phyloP scores from a whole-genome alignment of 2,888 invertebrate species.

The Heteropelma amictum region DNA sequence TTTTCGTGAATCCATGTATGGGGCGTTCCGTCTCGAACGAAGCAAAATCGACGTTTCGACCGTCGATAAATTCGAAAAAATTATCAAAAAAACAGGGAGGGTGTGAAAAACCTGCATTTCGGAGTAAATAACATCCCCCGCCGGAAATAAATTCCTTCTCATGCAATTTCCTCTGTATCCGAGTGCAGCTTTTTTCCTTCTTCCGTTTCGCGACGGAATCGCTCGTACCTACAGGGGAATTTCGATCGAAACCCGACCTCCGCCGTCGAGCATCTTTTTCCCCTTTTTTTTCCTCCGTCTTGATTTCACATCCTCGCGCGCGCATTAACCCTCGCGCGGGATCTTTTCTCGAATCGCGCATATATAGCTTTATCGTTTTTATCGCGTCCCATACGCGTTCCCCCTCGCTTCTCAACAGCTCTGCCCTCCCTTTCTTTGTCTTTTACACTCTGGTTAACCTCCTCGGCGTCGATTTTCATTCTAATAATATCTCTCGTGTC shows the following conservation, averaged over 20 bases:
- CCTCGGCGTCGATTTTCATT: conserved; percentile 31
- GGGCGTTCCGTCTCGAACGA: background rate
- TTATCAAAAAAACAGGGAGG: too few relatives aligned
- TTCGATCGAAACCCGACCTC: conserved; percentile 13
- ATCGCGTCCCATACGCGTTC: conserved; percentile 9
- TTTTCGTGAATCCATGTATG: background rate
- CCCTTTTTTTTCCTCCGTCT: conserved; percentile 20
- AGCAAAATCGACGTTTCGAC: too few relatives aligned
- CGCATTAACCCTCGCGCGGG: conserved; percentile 20
- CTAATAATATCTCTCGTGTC: conserved; percentile 44
- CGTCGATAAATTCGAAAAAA: too few relatives aligned
- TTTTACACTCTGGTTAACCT: conserved; percentile 3
- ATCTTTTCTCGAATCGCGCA: conserved; percentile 27
- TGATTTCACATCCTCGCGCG: conserved; percentile 39
- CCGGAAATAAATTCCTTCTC: too few relatives aligned
- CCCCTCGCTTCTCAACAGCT: background rate
- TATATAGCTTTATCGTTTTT: conserved; percentile 51
- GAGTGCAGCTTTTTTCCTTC: too few relatives aligned
- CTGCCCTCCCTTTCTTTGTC: background rate
- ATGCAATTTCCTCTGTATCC: too few relatives aligned
- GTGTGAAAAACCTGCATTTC: too few relatives aligned
- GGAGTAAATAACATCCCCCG: too few relatives aligned
- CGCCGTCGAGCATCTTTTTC: conserved; percentile 24
- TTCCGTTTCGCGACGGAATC: background rate
- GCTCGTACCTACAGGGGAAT: background rate